Conservation (phyloP, 2,888 invertebrate genomes). For the Drymonia ruficornis region DNA sequence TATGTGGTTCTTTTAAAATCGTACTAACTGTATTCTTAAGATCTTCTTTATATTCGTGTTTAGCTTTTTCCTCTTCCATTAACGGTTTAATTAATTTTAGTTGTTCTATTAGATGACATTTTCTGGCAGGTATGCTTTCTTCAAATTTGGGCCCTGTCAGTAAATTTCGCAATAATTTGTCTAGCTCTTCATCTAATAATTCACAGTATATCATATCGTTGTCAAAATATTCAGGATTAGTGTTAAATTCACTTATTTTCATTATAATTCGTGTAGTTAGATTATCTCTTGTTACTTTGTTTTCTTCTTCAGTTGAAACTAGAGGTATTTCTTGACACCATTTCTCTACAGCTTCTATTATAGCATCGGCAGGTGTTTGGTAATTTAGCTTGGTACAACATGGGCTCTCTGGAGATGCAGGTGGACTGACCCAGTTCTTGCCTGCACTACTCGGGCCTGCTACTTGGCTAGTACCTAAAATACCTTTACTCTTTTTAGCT, state of each 20-base stretch:
- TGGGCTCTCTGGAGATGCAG: background rate
- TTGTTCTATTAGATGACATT: conserved; percentile 46
- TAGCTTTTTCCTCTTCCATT: conserved; percentile 50
- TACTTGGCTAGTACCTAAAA: conserved; percentile 30
- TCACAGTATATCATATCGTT: conserved; percentile 50
- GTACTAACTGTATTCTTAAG: conserved; percentile 47
- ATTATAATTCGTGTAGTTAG: conserved; percentile 56
- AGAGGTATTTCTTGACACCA: conserved; percentile 63
- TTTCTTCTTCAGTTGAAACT: conserved; percentile 31
- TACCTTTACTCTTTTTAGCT: conserved; percentile 4
- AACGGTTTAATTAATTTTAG: conserved; percentile 51
- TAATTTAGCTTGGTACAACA: background rate
- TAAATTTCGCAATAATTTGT: conserved; percentile 44
- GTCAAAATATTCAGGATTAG: conserved; percentile 50
- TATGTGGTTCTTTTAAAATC: conserved; percentile 43
- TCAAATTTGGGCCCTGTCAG: conserved; percentile 42
- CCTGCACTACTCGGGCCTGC: conserved; percentile 36
- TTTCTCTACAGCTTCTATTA: conserved; percentile 52
- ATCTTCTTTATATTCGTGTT: conserved; percentile 53
- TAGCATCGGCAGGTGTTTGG: conserved; percentile 52
- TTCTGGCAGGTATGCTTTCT: conserved; percentile 41
- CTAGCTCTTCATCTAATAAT: conserved; percentile 54
- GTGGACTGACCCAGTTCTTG: conserved; percentile 11
- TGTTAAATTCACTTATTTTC: conserved; percentile 60
- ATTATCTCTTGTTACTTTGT: conserved; percentile 45